A percentile compares a stretch with the other conserved stretches of the same genome.
phyloP scores from a whole-genome alignment of 1,140 invertebrate genomes.

The Leguminivora glycinivorella region DNA sequence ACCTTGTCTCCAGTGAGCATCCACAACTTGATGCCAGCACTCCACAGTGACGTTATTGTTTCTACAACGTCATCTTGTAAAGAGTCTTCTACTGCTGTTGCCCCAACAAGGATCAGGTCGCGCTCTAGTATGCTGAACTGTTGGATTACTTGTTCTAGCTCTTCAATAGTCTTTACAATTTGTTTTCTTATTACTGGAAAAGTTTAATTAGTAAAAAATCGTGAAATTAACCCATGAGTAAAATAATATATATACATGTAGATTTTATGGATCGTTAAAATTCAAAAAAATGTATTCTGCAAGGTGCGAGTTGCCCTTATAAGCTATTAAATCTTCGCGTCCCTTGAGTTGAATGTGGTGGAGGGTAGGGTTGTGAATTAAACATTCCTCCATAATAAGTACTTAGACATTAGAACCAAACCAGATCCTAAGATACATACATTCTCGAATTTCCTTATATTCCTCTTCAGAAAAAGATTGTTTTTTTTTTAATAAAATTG shows the following conservation, averaged over 20 bases:
- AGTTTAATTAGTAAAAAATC: not conserved
- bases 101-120: slow-evolving; percentile 85
- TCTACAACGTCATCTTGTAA: slow-evolving; percentile 90
- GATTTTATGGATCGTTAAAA: too few species aligned
- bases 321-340: too few species aligned
- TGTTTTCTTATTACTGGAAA: slow-evolving; percentile 52
- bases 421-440: slow-evolving; percentile 42
- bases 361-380: too few species aligned
- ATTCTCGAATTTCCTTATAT: slow-evolving; percentile 62
- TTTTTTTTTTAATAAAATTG: too few species aligned
- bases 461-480: slow-evolving; percentile 75
- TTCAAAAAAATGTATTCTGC: too few species aligned
- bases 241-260: too few species aligned
- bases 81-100: slow-evolving; percentile 91
- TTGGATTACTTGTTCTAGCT: slow-evolving; percentile 51
- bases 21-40: slow-evolving; percentile 88
- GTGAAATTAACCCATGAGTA: not conserved
- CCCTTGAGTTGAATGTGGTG: too few species aligned
- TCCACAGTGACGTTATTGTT: slow-evolving; percentile 85
- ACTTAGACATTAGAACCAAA: too few species aligned
- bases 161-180: slow-evolving; percentile 52
- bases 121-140: slow-evolving; percentile 79
- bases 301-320: too few species aligned
- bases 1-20: slow-evolving; percentile 89
- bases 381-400: too few species aligned